These are phyloP conservation scores for Isaurus tuberculatus DNA, from an alignment of 92 coral and sea anemone genomes.

Conservation along the genomic window DNA sequence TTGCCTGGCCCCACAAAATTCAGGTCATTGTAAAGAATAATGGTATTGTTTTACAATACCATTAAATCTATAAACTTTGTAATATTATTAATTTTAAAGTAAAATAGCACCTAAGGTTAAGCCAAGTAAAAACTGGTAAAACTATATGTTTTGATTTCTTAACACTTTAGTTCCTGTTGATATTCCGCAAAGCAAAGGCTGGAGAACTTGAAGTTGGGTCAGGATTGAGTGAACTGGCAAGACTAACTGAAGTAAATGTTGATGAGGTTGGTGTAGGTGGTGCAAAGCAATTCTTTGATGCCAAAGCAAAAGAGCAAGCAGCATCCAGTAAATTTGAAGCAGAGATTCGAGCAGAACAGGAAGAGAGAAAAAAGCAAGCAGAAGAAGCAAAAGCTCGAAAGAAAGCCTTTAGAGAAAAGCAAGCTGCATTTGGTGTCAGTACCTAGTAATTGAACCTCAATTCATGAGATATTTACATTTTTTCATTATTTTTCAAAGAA, in stretches of 20 bases:
- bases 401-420: constrained; percentile 84
- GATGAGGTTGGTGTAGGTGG: constrained; percentile 97
- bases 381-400: constrained; percentile 86
- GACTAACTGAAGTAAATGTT: constrained; percentile 85
- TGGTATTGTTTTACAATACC: too few relatives aligned
- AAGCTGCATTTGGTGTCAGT: constrained; percentile 85
- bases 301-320: constrained; percentile 78
- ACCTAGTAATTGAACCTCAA: too few relatives aligned
- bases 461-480: too few relatives aligned
- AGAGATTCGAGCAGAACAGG: constrained; percentile 95
- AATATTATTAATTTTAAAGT: too few relatives aligned
- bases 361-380: constrained; percentile 79
- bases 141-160: too few relatives aligned
- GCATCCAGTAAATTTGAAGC: constrained; percentile 86
- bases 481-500: too few relatives aligned
- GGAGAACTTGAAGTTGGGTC: constrained; percentile 91
- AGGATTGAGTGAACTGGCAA: constrained; percentile 87
- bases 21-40: too few relatives aligned
- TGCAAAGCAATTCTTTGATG: constrained; percentile 94
- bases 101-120: too few relatives aligned
- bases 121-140: too few relatives aligned
- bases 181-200: constrained; percentile 97
- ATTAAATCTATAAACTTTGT: too few relatives aligned
- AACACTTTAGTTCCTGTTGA: constrained; percentile 82
- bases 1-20: too few relatives aligned